Base-by-base conservation (phyloP, 2,113 vertebrate species). In the Polypterus bichir region DNA sequence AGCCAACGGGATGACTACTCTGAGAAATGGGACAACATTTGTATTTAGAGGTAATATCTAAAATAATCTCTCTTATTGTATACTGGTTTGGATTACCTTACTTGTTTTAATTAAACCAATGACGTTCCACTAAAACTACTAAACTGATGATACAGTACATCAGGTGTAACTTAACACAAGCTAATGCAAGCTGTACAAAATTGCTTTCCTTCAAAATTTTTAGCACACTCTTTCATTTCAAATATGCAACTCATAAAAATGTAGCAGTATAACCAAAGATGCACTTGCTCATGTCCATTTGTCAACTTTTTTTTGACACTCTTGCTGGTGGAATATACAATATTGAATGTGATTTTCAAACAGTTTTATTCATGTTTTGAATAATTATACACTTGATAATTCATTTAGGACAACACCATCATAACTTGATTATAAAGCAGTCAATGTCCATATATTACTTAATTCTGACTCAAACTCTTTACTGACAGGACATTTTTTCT, bases 401-500 rank as follows among this genome's bases (percentile, higher is more conserved):
- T 48, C 49, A 47, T 8, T 8, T 49, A 8, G 47, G 46, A 11
- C 10, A 11, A n/a, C 27, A 48, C 49, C n/a, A 11, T 59, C 46
- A n/a, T 54, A 10, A 54, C 9, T 5, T 4, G 27, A 27, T 27
- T 27, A 27, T 27, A 27, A 27, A n/a, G 6, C n/a, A 7, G 7
- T 45, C 53, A 54, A 57, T 57, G 27, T 57, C 9, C 56, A 57
- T 27, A 27, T 4, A 44, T 4, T 44, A 7, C 44, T 53, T n/a
- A 27, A 27, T 27, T 27, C 27, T 27, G 27, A 27, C 27, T 27
- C 2, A 27, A 27, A 57, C n/a, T 63, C 64, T 69, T 3, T 0
- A 58, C 44, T 9, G 54, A 3, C 73, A 97, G 94, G 91, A 62
- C 90, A 93, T 77, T 92, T 90, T 74, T 98, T 95, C 77, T 98